Conservation (phyloP, 2,113 vertebrate species). For the Sminthopsis crassicaudata region DNA sequence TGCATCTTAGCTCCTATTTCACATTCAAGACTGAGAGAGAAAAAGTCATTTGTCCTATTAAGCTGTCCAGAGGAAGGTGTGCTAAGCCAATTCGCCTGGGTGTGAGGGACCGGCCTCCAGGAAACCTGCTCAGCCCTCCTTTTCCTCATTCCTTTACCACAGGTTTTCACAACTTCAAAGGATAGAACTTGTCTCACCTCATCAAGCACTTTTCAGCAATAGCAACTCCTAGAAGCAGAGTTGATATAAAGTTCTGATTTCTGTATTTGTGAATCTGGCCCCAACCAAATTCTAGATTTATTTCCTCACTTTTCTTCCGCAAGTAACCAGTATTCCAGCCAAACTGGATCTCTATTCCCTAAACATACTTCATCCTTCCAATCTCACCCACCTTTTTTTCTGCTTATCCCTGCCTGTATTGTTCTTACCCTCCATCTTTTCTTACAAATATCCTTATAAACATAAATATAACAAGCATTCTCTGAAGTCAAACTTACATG, state of each 20-base stretch:
- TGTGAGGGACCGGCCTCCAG: background rate
- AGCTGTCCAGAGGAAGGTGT: background rate
- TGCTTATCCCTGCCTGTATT: background rate
- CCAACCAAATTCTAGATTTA: too few species aligned
- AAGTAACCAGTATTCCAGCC: background rate
- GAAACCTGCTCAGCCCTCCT: background rate
- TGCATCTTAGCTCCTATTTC: background rate
- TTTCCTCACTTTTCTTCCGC: background rate
- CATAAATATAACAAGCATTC: background rate
- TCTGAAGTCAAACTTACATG: background rate
- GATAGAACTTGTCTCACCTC: background rate
- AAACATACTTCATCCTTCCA: background rate
- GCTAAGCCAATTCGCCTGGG: background rate
- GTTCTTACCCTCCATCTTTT: too few species aligned
- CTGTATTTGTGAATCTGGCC: too few species aligned
- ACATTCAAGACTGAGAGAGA: background rate
- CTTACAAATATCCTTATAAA: background rate
- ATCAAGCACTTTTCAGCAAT: background rate
- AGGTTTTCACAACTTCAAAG: background rate
- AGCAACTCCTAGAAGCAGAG: background rate
- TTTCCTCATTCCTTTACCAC: background rate
- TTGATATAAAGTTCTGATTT: background rate
- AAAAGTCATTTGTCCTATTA: background rate
- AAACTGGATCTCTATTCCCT: background rate
- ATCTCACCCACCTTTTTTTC: background rate